These are phyloP conservation scores for Nipponia nippon DNA, from an alignment of 2,113 vertebrate genomes.

Conservation along the genomic window DNA sequence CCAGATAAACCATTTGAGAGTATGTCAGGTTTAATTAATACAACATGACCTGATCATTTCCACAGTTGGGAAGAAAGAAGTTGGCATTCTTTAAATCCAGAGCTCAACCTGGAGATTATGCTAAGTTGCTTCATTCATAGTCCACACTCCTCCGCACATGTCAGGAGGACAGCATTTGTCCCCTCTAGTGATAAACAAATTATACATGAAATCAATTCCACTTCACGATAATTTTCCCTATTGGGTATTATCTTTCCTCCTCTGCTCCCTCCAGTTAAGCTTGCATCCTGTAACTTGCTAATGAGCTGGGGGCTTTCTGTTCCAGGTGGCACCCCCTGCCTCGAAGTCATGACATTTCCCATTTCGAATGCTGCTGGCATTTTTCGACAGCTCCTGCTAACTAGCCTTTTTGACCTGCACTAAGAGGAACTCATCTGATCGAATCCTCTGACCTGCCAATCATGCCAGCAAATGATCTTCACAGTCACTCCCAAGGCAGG, in stretches of 20 bases:
- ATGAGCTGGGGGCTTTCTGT: conserved; percentile 84
- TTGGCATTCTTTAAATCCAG: conserved; percentile 71
- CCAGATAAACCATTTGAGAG: conserved; percentile 77
- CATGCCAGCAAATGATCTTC: conserved; percentile 80
- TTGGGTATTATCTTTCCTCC: conserved; percentile 81
- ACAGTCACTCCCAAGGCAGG: conserved; percentile 83
- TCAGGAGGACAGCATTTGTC: conserved; percentile 83
- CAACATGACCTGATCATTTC: conserved; percentile 77
- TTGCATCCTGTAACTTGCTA: conserved; percentile 82
- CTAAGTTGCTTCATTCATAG: conserved; percentile 82
- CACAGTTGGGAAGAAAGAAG: conserved; percentile 77
- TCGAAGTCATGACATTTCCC: conserved; percentile 82
- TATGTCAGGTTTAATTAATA: conserved; percentile 79
- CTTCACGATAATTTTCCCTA: conserved; percentile 84
- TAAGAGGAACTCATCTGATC: conserved; percentile 86
- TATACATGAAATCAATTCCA: conserved; percentile 90
- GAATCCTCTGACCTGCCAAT: conserved; percentile 86
- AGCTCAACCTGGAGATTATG: conserved; percentile 83
- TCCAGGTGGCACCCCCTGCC: conserved; percentile 86
- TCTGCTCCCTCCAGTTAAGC: conserved; percentile 78
- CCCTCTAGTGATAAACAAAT: conserved; percentile 88
- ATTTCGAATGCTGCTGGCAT: conserved; percentile 81
- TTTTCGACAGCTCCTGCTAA: conserved; percentile 84
- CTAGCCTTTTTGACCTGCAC: conserved; percentile 83
- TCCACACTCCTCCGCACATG: conserved; percentile 76